Evolutionary conservation across 2,113 vertebrate species (phyloP), one percentile per base, ranked within the genome.

Genomic region (Poicephalus meyeri): DNA sequence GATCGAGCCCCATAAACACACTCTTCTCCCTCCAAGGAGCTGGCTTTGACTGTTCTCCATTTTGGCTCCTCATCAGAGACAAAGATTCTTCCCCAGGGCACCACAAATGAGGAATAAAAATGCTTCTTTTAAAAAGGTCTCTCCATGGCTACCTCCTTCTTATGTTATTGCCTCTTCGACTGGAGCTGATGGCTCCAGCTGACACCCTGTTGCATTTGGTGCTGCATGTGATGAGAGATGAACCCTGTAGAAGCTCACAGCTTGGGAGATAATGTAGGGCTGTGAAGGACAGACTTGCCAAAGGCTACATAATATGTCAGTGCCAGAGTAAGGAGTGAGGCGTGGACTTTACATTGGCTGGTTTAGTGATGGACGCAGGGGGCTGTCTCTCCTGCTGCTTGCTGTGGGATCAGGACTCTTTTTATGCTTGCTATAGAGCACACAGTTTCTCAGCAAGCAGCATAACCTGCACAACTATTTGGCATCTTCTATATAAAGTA

Each of bases 291-390:
- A 4, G 23, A n/a, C 19, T 26, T 66, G 26, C 31, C 52, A 50
- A 55, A 89, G 28, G 26, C 46, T 44, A 4, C 0, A 1, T 11
- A 28, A 56, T 23, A 37, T 13, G 29, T 64, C 15, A 23, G 53
- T 24, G 42, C 9, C 17, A 56, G 60, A 74, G 37, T 3, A 13
- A 85, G 24, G 55, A 63, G 18, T 9, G 16, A 39, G 41, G 39
- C 0, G 1, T 16, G 25, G 46, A n/a, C 21, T 49, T 55, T 7
- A 3, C 2, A 0, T 39, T 24, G 44, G 8, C 60, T 64, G 44
- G 19, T 33, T 71, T 26, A 26, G 56, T 31, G 50, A 39, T 1
- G 16, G 52, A 41, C 13, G 14, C 24, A n/a, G n/a, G 10, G 9
- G 10, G 1, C 16, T 49, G 9, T 16, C 25, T 58, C 44, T 64